A percentile compares a stretch with the other conserved stretches of the same genome.
These are phyloP conservation scores for Acronicta leporina DNA, from an alignment of 2,888 invertebrate genomes.

Conservation along the genomic window DNA sequence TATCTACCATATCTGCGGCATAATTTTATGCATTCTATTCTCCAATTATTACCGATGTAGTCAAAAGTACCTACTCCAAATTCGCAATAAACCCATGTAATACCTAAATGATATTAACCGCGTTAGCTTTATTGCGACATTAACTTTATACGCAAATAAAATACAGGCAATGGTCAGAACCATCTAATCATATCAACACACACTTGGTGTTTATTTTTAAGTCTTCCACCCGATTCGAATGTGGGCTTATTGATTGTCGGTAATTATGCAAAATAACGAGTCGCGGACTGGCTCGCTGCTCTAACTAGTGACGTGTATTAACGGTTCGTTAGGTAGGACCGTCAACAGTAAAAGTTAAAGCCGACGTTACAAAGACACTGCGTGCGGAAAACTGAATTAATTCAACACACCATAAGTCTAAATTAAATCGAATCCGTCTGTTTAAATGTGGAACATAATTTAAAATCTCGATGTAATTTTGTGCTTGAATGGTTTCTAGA, in stretches of 20 bases:
- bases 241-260: slow-evolving; percentile 78
- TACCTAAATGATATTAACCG: slow-evolving; percentile 27
- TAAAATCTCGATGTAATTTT: slow-evolving; percentile 14
- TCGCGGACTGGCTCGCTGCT: slow-evolving; percentile 63
- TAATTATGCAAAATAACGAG: slow-evolving; percentile 83
- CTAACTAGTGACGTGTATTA: slow-evolving; percentile 79
- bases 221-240: slow-evolving; percentile 67
- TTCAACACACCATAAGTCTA: slow-evolving; percentile 29
- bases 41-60: neutral
- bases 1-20: neutral
- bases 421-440: slow-evolving; percentile 5
- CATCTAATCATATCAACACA: slow-evolving; percentile 32
- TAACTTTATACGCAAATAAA: slow-evolving; percentile 30
- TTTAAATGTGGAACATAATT: slow-evolving; percentile 23
- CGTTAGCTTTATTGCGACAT: slow-evolving; percentile 19
- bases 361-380: slow-evolving; percentile 62
- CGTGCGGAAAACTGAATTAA: slow-evolving; percentile 56
- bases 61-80: neutral
- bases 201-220: slow-evolving; percentile 59
- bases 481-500: slow-evolving; percentile 11
- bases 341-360: slow-evolving; percentile 46
- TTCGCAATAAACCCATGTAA: slow-evolving; percentile 26
- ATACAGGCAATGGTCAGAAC: slow-evolving; percentile 30
- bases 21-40: neutral
- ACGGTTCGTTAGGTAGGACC: slow-evolving; percentile 64